phyloP scores from a whole-genome alignment of 2,797 vertebrate genomes.

The Semotilus atromaculatus region DNA sequence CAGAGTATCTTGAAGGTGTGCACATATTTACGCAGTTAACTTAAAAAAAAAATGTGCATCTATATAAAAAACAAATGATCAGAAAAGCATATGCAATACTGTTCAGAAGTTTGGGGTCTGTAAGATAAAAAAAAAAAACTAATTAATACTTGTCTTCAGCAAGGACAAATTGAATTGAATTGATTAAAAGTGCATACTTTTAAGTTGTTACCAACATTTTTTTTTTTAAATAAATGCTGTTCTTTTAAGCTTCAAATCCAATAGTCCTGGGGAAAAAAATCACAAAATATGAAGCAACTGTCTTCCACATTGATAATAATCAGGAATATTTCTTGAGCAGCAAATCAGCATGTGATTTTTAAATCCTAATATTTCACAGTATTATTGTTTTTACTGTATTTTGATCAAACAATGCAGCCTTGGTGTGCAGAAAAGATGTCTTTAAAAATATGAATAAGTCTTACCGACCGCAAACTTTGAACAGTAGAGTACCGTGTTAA shows the following conservation, averaged over 20 bases:
- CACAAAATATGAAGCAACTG: background rate
- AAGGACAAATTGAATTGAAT: background rate
- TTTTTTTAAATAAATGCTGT: background rate
- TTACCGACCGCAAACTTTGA: background rate
- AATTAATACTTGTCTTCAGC: background rate
- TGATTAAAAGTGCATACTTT: background rate
- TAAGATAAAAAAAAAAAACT: background rate
- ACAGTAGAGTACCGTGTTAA: background rate
- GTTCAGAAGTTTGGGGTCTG: background rate
- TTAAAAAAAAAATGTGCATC: background rate
- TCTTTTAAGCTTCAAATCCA: background rate
- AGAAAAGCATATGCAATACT: background rate
- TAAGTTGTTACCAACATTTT: background rate
- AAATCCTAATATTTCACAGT: background rate
- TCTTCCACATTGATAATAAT: background rate
- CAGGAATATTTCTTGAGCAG: background rate
- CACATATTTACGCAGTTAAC: too few species aligned
- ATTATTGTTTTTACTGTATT: background rate
- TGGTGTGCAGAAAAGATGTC: background rate
- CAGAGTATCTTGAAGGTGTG: background rate
- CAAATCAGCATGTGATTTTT: background rate
- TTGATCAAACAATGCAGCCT: background rate
- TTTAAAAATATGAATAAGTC: background rate
- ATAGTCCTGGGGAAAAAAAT: background rate
- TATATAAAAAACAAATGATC: background rate